phyloP scores from a whole-genome alignment of 64 coral and sea anemone species.

The Platygyra sinensis region DNA sequence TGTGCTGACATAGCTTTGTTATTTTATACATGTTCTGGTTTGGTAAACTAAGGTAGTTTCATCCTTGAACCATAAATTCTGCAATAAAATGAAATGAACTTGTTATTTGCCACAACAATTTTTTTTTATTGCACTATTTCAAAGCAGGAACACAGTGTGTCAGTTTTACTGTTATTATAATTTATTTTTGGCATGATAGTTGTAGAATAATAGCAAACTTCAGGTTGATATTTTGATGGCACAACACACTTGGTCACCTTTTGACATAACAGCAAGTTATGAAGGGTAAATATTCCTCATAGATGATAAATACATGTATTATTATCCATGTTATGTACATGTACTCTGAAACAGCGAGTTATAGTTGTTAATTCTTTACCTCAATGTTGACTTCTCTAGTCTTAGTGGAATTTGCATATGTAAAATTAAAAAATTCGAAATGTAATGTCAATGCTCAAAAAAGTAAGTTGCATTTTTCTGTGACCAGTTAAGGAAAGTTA shows the following conservation, averaged over 20 bases:
- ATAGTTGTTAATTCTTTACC: no score
- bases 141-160: no score
- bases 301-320: neutral
- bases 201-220: neutral
- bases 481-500: no score
- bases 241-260: neutral
- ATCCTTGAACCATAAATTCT: neutral
- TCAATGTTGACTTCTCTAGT: no score
- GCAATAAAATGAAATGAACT: neutral
- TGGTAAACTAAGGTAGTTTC: neutral
- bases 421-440: no score
- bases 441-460: no score
- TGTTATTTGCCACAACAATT: no score
- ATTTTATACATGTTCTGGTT: neutral
- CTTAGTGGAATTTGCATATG: no score
- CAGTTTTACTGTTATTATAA: neutral
- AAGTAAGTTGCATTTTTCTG: no score
- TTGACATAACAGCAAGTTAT: neutral
- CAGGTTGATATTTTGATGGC: neutral
- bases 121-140: no score
- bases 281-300: neutral
- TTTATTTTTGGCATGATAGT: neutral
- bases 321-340: neutral
- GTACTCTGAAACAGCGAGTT: no score
- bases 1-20: neutral